These are phyloP conservation scores for Sebastes cheni DNA, from an alignment of 2,797 vertebrate genomes.

Conservation along the genomic window DNA sequence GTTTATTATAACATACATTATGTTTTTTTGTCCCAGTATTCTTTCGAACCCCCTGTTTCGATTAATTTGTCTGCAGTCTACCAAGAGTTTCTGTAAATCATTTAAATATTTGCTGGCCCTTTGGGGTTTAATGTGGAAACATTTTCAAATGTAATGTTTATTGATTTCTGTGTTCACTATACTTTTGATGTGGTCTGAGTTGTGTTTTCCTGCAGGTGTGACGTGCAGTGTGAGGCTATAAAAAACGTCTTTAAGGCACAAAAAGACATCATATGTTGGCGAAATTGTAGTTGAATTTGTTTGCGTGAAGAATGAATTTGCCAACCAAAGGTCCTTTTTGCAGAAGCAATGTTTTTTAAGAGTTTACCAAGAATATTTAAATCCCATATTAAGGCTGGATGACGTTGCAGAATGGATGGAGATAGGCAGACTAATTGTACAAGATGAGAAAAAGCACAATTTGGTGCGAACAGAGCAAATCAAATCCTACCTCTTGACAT, in stretches of 20 bases:
- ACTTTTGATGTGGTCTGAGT: neutral
- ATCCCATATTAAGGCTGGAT: neutral
- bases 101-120: neutral
- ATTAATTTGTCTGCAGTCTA: neutral
- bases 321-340: neutral
- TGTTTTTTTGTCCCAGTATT: neutral
- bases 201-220: constrained; percentile 7
- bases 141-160: neutral
- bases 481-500: constrained; percentile 49
- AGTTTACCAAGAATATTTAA: neutral
- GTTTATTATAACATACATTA: neutral
- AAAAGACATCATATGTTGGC: neutral
- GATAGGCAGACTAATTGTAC: neutral
- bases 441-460: neutral
- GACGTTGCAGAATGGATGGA: neutral
- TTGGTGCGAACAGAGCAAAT: constrained; percentile 10
- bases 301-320: neutral
- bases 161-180: neutral
- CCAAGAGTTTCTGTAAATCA: neutral
- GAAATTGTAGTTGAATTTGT: neutral
- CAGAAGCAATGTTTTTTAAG: neutral
- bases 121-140: neutral
- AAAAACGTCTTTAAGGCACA: neutral
- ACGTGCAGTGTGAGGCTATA: neutral
- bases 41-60: neutral